phyloP scores from a whole-genome alignment of 1,140 invertebrate species.

The Eupeodes corollae region DNA sequence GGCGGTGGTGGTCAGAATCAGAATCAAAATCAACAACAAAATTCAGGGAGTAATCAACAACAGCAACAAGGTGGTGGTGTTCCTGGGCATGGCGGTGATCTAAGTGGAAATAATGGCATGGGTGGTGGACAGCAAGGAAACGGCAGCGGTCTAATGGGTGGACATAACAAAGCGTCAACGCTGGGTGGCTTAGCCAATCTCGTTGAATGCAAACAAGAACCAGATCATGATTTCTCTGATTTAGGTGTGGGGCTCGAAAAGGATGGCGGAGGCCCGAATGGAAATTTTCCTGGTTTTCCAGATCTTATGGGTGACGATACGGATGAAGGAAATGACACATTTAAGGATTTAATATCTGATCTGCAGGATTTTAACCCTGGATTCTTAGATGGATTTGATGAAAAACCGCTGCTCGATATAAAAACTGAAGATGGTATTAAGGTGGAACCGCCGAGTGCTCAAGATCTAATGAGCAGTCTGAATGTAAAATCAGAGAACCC shows the following conservation, averaged over 20 bases:
- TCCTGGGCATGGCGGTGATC: slow-evolving; percentile 16
- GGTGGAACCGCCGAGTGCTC: slow-evolving; percentile 41
- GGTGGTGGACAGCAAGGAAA: slow-evolving; percentile 10
- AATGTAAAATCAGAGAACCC: slow-evolving; percentile 32
- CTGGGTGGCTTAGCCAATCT: slow-evolving; percentile 44
- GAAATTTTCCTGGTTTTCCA: slow-evolving; percentile 63
- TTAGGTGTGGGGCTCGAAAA: slow-evolving; percentile 67
- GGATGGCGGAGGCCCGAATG: slow-evolving; percentile 55
- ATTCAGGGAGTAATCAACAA: slow-evolving; percentile 26
- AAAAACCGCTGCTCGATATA: slow-evolving; percentile 47
- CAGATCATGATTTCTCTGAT: slow-evolving; percentile 71
- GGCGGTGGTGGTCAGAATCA: slow-evolving; percentile 34
- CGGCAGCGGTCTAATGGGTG: slow-evolving; percentile 24
- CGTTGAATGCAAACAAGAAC: slow-evolving; percentile 76
- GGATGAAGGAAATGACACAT: slow-evolving; percentile 66
- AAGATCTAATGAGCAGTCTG: slow-evolving; percentile 32
- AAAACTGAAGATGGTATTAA: slow-evolving; percentile 44
- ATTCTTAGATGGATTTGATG: slow-evolving; percentile 72
- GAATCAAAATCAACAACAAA: slow-evolving; percentile 32
- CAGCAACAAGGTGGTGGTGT: slow-evolving; percentile 19
- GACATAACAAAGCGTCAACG: slow-evolving; percentile 15
- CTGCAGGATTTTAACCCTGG: slow-evolving; percentile 71
- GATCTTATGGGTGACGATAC: slow-evolving; percentile 73
- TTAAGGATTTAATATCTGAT: slow-evolving; percentile 81
- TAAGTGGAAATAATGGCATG: slow-evolving; percentile 12